Evolutionary conservation across 1,140 invertebrate species (phyloP).

Genomic region (Cyclina sinensis): DNA sequence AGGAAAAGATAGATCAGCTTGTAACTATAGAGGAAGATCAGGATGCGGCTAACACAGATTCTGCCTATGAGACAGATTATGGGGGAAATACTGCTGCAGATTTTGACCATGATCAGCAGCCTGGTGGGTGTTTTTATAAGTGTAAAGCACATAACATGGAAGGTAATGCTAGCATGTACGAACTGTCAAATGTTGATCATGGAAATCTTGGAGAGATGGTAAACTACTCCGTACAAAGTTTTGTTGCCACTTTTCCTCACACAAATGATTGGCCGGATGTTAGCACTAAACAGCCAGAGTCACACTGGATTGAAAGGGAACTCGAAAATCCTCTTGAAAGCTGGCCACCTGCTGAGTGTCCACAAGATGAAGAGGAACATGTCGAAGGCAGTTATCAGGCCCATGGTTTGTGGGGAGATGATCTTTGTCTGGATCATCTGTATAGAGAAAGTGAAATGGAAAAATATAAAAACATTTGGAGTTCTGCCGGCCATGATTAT

Average conservation of each 20-base stretch:
- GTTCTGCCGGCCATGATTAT: conserved; percentile 58
- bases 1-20: conserved; percentile 44
- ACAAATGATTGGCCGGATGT: conserved; percentile 62
- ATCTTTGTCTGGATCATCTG: conserved; percentile 43
- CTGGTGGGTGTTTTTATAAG: conserved; percentile 29
- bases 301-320: not conserved
- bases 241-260: conserved; percentile 62
- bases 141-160: not conserved
- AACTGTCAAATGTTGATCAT: not conserved
- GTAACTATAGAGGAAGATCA: conserved; percentile 64
- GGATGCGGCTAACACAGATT: conserved; percentile 71
- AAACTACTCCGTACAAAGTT: conserved; percentile 55
- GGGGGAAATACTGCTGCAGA: conserved; percentile 29
- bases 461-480: conserved; percentile 64
- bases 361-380: not conserved
- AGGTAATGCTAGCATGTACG: not conserved
- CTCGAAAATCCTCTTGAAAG: not conserved
- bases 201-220: conserved; percentile 35
- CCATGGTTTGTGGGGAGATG: conserved; percentile 35
- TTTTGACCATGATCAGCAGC: conserved; percentile 4
- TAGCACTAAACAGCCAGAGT: not conserved
- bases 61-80: conserved; percentile 66
- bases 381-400: not conserved
- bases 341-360: not conserved
- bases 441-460: conserved; percentile 45